A percentile compares a stretch with the other conserved stretches of the same genome.
phyloP scores from a whole-genome alignment of 2,888 invertebrate genomes.

The Schizaphis graminum region DNA sequence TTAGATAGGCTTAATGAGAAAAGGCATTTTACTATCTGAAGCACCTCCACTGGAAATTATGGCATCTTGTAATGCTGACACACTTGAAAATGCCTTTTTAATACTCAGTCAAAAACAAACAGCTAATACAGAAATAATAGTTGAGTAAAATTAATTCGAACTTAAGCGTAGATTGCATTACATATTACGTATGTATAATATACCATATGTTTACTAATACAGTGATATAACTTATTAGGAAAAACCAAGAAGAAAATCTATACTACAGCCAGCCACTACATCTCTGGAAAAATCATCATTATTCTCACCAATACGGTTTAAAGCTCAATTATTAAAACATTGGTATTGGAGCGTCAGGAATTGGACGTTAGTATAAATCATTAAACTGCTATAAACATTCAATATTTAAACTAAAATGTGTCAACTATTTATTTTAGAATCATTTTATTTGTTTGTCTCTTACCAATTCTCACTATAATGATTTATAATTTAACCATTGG shows the following conservation, averaged over 20 bases:
- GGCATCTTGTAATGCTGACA: slow-evolving; percentile 69
- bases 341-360: slow-evolving; percentile 62
- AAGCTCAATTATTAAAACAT: slow-evolving; percentile 62
- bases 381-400: neutral
- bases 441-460: slow-evolving; percentile 18
- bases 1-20: slow-evolving; percentile 73
- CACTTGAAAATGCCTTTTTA: slow-evolving; percentile 73
- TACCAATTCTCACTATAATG: slow-evolving; percentile 24
- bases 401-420: neutral
- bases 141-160: neutral
- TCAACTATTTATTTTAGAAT: slow-evolving; percentile 25
- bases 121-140: neutral
- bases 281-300: slow-evolving; percentile 52
- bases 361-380: slow-evolving; percentile 34
- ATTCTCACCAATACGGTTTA: slow-evolving; percentile 41
- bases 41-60: slow-evolving; percentile 72
- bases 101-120: slow-evolving; percentile 74
- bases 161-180: neutral
- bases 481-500: slow-evolving; percentile 45
- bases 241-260: neutral
- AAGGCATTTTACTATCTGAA: slow-evolving; percentile 73
- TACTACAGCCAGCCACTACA: neutral
- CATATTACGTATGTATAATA: neutral
- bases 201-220: neutral
- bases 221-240: neutral